Percentiles rank a stretch among this genome's conserved stretches.
Evolutionary conservation across 2,113 vertebrate genomes (phyloP).

Genomic region (Tilapia sparmanii): DNA sequence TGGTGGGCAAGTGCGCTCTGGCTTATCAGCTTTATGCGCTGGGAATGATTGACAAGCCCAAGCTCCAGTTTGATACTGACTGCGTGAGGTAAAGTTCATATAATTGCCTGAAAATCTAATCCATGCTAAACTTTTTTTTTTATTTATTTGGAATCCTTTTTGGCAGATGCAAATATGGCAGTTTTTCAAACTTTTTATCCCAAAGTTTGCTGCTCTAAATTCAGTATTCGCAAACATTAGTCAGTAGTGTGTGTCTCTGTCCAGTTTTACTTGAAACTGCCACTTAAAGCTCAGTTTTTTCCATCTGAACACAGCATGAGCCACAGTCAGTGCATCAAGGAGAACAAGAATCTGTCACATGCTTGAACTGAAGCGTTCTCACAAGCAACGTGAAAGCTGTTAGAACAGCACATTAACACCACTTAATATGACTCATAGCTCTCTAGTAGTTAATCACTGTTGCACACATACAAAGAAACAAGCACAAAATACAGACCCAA

Average conservation of each 20-base stretch:
- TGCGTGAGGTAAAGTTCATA: conserved; percentile 81
- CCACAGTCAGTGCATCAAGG: background rate
- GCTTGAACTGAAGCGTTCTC: background rate
- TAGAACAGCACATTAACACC: background rate
- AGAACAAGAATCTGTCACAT: background rate
- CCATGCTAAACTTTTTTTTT: background rate
- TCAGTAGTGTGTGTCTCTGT: background rate
- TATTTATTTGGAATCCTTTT: background rate
- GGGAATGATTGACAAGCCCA: conserved; percentile 94
- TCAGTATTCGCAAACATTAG: background rate
- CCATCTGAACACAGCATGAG: background rate
- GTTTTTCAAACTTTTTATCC: background rate
- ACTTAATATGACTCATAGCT: background rate
- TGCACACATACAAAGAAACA: background rate
- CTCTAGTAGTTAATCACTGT: background rate
- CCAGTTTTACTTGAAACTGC: background rate
- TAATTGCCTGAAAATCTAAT: background rate
- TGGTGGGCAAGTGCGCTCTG: conserved; percentile 97
- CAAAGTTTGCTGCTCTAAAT: background rate
- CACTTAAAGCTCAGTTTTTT: background rate
- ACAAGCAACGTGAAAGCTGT: background rate
- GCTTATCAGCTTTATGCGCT: conserved; percentile 94
- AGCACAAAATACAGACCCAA: background rate
- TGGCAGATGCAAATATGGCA: background rate
- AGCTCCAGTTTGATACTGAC: conserved; percentile 94